Conservation (phyloP, 2,113 vertebrate species). For the Hippopotamus amphibius region DNA sequence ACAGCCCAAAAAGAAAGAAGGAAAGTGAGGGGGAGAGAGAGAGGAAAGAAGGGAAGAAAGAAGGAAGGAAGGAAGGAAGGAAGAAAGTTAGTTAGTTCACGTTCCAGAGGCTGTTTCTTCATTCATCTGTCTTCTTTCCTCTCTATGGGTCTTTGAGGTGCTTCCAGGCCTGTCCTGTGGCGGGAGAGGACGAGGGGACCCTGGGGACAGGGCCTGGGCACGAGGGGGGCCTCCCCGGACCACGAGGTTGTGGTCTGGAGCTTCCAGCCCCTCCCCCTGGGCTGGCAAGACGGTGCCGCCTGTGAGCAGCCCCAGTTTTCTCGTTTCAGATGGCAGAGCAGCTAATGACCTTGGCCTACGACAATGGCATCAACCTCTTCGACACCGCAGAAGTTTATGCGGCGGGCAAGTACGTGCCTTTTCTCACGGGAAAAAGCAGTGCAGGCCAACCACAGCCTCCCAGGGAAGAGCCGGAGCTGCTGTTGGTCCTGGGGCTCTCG, state of each 20-base stretch:
- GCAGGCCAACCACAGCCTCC: fast-evolving
- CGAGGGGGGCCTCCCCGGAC: not conserved
- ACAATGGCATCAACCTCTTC: constrained; percentile 99
- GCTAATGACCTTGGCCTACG: constrained; percentile 98
- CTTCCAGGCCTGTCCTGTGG: fast-evolving
- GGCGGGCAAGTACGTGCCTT: constrained; percentile 95
- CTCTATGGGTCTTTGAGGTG: not conserved
- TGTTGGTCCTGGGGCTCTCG: fast-evolving
- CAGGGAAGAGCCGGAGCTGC: fast-evolving
- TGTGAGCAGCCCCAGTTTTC: fast-evolving
- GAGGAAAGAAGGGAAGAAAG: too few species aligned
- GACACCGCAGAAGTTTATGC: constrained; percentile 99
- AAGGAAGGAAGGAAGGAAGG: too few species aligned
- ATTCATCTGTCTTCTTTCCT: not conserved
- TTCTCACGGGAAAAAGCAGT: fast-evolving
- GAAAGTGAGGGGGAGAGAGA: too few species aligned
- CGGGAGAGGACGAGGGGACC: not conserved
- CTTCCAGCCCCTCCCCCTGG: not conserved
- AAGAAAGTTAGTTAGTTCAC: not conserved
- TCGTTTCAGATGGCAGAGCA: constrained; percentile 96
- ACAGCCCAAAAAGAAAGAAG: too few species aligned
- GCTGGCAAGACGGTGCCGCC: not conserved
- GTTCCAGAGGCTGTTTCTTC: not conserved
- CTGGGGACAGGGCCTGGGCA: not conserved
- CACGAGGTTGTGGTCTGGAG: not conserved